These are phyloP conservation scores for Caretta caretta DNA, from an alignment of 2,113 vertebrate genomes.

Conservation along the genomic window DNA sequence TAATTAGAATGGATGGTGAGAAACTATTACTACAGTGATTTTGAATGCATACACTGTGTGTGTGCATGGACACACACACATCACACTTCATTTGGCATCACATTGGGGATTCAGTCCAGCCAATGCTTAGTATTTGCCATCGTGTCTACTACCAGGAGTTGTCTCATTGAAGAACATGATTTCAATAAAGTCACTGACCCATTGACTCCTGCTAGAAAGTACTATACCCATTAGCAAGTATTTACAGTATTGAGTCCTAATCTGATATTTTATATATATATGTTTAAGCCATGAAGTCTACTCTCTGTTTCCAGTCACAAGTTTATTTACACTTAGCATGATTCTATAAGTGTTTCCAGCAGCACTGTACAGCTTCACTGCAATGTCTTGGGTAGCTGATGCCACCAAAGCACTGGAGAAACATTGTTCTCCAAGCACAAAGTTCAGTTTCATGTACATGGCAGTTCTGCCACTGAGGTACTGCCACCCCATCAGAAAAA, in stretches of 20 bases:
- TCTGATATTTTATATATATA: too few species aligned
- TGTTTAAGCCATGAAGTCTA: neutral
- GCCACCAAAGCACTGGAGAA: neutral
- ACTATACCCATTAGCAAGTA: neutral
- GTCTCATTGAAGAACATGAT: neutral
- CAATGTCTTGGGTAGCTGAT: neutral
- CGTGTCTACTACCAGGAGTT: neutral
- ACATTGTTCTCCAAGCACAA: neutral
- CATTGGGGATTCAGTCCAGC: neutral
- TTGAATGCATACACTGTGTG: neutral
- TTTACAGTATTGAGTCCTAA: neutral
- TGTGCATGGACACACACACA: neutral
- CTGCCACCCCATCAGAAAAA: neutral
- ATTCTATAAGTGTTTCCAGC: neutral
- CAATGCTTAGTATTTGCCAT: neutral
- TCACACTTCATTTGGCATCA: neutral
- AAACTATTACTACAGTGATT: accelerated
- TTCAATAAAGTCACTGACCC: neutral
- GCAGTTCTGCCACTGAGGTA: neutral
- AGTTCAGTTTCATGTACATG: neutral
- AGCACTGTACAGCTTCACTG: neutral
- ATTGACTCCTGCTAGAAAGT: neutral
- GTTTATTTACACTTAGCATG: neutral
- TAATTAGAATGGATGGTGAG: accelerated
- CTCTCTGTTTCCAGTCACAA: neutral